Evolutionary conservation across 2,797 vertebrate species (phyloP).

Genomic region (Peromyscus eremicus): DNA sequence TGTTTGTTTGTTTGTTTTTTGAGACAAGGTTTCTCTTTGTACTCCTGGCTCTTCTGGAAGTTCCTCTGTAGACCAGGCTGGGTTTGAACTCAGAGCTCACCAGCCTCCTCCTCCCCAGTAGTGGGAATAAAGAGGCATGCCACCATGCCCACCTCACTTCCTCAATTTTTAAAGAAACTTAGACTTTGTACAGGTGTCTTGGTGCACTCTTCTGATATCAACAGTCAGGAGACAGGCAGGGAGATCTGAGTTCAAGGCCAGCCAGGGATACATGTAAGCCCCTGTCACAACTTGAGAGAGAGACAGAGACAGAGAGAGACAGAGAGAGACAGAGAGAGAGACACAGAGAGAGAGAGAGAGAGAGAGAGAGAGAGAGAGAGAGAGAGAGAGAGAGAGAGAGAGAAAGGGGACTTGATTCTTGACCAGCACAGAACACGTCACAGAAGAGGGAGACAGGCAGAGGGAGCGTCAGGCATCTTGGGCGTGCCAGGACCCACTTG

Average conservation of each 20-base stretch:
- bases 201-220: not conserved
- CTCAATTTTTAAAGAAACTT: not conserved
- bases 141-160: no score
- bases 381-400: no score
- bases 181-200: not conserved
- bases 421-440: rapidly evolving
- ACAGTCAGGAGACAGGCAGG: not conserved
- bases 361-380: no score
- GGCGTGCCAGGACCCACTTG: rapidly evolving
- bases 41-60: not conserved
- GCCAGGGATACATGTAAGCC: not conserved
- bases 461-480: not conserved
- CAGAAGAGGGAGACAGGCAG: not conserved
- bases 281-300: not conserved
- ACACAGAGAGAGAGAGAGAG: no score
- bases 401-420: not conserved
- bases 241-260: not conserved
- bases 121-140: not conserved
- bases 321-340: no score
- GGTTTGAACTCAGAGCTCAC: not conserved
- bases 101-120: not conserved
- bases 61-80: not conserved
- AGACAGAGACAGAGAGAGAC: no score
- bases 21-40: not conserved
- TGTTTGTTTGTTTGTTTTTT: not conserved